These are phyloP conservation scores for Spilarctia lutea DNA, from an alignment of 2,888 invertebrate genomes.

Conservation along the genomic window DNA sequence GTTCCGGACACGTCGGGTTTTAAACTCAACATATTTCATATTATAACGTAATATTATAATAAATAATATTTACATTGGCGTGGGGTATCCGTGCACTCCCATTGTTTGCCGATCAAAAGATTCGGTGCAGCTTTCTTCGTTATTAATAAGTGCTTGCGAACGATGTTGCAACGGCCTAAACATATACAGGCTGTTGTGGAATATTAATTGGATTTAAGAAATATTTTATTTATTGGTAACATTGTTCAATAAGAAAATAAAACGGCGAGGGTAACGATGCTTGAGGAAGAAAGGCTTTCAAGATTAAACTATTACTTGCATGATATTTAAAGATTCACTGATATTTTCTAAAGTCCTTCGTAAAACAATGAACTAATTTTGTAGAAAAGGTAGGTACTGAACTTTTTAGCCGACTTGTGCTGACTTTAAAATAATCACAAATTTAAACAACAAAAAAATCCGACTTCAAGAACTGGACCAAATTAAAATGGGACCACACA, in stretches of 20 bases:
- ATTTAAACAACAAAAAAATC: too few species aligned
- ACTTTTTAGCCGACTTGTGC: too few species aligned
- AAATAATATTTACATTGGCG: conserved; percentile 62
- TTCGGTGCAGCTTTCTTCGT: conserved; percentile 82
- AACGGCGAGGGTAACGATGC: not conserved
- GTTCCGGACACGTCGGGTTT: conserved; percentile 41
- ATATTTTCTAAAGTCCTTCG: too few species aligned
- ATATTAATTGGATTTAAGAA: not conserved
- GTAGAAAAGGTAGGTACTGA: too few species aligned
- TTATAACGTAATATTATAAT: conserved; percentile 53
- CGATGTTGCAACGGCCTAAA: conserved; percentile 71
- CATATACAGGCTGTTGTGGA: conserved; percentile 63
- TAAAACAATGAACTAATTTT: too few species aligned
- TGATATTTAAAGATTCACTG: too few species aligned
- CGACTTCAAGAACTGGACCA: too few species aligned
- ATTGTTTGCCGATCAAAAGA: conserved; percentile 80
- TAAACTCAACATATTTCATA: conserved; percentile 49
- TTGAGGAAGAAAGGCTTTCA: not conserved
- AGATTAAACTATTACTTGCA: too few species aligned
- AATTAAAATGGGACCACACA: too few species aligned
- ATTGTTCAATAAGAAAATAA: not conserved
- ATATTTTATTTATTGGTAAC: not conserved
- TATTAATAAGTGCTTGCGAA: conserved; percentile 84
- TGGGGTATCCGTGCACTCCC: conserved; percentile 72
- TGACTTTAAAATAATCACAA: too few species aligned